Base-by-base conservation (phyloP, 1,140 invertebrate species). In the Coenobita brevimanus region DNA sequence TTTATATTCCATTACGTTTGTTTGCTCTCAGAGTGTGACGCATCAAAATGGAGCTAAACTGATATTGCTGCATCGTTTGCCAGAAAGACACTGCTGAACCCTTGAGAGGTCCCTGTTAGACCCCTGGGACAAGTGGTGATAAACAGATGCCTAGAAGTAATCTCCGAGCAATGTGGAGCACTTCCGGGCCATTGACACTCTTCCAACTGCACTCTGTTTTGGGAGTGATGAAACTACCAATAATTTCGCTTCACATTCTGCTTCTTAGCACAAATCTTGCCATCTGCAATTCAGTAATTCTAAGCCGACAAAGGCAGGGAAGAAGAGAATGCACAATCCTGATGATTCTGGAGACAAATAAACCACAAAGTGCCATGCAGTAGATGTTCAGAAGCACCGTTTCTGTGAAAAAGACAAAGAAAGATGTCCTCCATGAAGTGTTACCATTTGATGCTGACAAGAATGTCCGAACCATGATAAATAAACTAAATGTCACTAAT, bases 61-160 rank as follows among this genome's bases (percentile, higher is more conserved):
- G 79, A 54, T 33, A 21, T 24, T 21, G 41, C 13, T 81, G 46
- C 54, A 36, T 81, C 24, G 41, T 81, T 41, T 81, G 79, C 60
- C 79, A 62, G 41, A 15, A 81, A 81, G 79, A 81, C 24, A 81
- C 79, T 13, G n/a, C 54, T 33, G 54, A 81, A 81, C 79, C 54
- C 24, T 41, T 81, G 54, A 81, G 60, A 33, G 57, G 79, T 67
- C 38, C 54, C 10, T 60, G 57, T 46, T 17, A 81, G 17, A 62
- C 24, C 33, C n/a, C 21, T 43, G 79, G 54, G 10, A 57, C 79
- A n/a, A 54, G 17, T 60, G 60, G 17, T 60, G 43, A 82, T 4
- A 82, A 64, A 79, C 8, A 27, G 80, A 64, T 30, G 38, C 54
- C 3, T 64, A 82, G 30, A 36, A 2, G 46, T 64, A 33, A 3